Conservation (phyloP, 2,113 vertebrate genomes). For the Laticauda laticaudata region DNA sequence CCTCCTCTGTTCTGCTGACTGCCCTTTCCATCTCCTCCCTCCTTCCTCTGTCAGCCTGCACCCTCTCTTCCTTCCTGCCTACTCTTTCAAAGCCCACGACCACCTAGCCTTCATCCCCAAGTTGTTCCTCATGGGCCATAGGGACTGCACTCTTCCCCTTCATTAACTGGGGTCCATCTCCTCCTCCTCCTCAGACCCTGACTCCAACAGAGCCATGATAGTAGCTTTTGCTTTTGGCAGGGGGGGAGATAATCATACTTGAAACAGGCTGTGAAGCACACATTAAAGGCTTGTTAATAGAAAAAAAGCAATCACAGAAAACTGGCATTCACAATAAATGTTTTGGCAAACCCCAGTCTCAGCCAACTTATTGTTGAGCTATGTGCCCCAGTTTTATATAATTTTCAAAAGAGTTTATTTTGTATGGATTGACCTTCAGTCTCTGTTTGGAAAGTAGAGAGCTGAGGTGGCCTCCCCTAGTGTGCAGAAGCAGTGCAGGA, state of each 20-base stretch:
- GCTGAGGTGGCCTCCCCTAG: not conserved
- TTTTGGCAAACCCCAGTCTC: not conserved
- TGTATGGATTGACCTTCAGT: not conserved
- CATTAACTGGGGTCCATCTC: no score
- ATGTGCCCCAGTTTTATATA: not conserved
- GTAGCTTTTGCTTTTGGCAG: not conserved
- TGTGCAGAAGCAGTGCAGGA: not conserved
- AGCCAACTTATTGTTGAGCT: not conserved
- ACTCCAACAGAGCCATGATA: no score
- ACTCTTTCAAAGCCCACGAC: no score
- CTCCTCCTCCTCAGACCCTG: no score
- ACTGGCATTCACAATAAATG: not conserved
- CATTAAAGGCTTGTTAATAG: not conserved
- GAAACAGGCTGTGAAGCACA: not conserved
- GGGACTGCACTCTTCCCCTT: no score
- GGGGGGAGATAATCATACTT: not conserved
- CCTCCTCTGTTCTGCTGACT: no score
- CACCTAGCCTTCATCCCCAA: no score
- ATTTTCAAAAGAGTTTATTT: not conserved
- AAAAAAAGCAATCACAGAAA: not conserved
- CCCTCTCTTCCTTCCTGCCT: no score
- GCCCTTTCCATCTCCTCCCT: no score
- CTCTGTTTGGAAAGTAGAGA: not conserved
- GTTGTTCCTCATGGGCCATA: no score
- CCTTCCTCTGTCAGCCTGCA: no score